Base-by-base conservation (phyloP, 2,888 invertebrate species). In the Cancer borealis region DNA sequence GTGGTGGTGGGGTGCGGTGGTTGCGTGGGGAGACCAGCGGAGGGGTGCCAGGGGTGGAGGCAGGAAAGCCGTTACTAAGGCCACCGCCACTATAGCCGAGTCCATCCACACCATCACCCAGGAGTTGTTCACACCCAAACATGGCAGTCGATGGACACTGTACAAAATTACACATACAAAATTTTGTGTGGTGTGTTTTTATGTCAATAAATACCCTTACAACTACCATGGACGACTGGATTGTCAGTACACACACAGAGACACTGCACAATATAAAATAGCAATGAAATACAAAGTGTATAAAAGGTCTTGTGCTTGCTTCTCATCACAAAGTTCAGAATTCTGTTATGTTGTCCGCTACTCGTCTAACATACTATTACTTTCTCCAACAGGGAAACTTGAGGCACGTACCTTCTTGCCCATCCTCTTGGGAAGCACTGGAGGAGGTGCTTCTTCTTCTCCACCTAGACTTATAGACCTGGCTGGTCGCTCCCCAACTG, bases 371-470 rank as follows among this genome's bases (percentile, higher is more conserved):
- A 91, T 87, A 92, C 66, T 84, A 66, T 49, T 92, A 73, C 90
- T 92, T 92, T 94, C 94, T 26, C 94, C 94, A 21, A 92, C 66
- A 87, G 84, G 90, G 94, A 94, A 94, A 94, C 94, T 94, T 14
- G 94, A 60, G 49, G 94, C 92, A 95, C 94, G 92, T 95, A 96
- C 96, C 96, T 96, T 96, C 95, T 96, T 96, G 88, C 96, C 95
- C 96, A 96, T 96, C 94, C 97, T 96, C 95, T 97, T 97, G 3
- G 97, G 97, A 96, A 97, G 97, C 96, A 96, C 97, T 95, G 96
- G 96, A 39, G 96, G 97, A 96, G 96, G 97, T 96, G 96, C 97
- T 21, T 96, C 96, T 5, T 96, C 96, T 96, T 96, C 97, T 95
- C 96, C 96, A 96, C 96, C 96, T 96, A 96, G 96, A 89, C 96